Percentiles rank a stretch among this genome's conserved stretches.
These are phyloP conservation scores for Chionomys nivalis DNA, from an alignment of 2,113 vertebrate species.

Conservation along the genomic window DNA sequence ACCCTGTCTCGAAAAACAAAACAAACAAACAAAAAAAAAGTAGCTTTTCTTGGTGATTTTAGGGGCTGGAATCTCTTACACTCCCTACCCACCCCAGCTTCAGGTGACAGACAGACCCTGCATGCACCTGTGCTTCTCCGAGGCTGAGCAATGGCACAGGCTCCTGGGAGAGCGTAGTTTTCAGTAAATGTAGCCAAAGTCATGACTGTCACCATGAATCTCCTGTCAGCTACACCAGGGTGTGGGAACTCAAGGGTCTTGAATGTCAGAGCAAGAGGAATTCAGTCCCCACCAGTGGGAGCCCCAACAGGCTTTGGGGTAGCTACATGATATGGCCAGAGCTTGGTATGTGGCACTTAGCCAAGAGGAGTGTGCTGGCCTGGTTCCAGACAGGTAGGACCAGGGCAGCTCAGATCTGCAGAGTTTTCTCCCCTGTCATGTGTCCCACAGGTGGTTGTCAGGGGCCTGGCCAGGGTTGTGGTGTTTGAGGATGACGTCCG, in stretches of 20 bases:
- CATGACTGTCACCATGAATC: not conserved
- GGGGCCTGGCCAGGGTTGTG: conserved; percentile 89
- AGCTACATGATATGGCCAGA: not conserved
- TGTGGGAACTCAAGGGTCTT: not conserved
- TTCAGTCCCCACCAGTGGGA: not conserved
- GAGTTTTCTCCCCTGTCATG: rapidly evolving
- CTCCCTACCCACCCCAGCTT: not conserved
- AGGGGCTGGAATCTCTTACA: not conserved
- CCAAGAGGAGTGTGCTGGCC: not conserved
- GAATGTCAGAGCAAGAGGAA: not conserved
- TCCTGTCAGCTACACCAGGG: not conserved
- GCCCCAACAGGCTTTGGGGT: not conserved
- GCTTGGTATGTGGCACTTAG: not conserved
- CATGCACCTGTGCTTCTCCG: not conserved
- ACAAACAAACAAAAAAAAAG: not conserved
- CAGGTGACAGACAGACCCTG: not conserved
- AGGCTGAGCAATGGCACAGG: not conserved
- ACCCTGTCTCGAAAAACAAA: not conserved
- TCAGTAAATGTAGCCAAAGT: not conserved
- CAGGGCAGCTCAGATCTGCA: not conserved
- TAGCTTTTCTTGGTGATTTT: not conserved
- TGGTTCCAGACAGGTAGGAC: not conserved
- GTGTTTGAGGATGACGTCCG: conserved; percentile 95
- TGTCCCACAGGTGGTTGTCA: conserved; percentile 88
- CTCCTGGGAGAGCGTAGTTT: rapidly evolving